A percentile compares a stretch with the other conserved stretches of the same genome.
Evolutionary conservation across 1,140 invertebrate species (phyloP).

Genomic region (Drosophila kepulauana): DNA sequence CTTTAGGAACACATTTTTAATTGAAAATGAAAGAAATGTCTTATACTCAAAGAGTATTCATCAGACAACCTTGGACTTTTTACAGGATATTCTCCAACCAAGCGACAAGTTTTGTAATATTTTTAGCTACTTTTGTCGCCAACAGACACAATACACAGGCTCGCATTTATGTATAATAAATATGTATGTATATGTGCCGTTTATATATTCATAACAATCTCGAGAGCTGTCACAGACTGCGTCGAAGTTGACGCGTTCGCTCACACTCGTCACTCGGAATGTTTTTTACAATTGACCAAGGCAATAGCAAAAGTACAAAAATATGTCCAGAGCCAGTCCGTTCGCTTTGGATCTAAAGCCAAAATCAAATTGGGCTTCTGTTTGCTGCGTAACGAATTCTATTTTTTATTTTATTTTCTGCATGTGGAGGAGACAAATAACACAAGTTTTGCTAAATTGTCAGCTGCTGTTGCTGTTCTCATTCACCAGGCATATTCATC

Average conservation of each 20-base stretch:
- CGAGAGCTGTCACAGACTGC: constrained; percentile 68
- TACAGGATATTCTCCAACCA: too few relatives aligned
- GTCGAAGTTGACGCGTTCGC: constrained; percentile 54
- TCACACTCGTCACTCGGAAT: constrained; percentile 7
- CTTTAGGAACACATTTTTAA: too few relatives aligned
- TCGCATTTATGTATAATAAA: constrained; percentile 25
- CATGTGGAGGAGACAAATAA: constrained; percentile 68
- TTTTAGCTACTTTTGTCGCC: constrained; percentile 7
- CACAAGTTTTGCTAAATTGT: constrained; percentile 75
- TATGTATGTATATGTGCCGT: constrained; percentile 35
- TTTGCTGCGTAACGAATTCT: constrained; percentile 60
- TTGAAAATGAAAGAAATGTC: too few relatives aligned
- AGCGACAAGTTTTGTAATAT: not conserved
- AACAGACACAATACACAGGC: not conserved
- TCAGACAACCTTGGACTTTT: too few relatives aligned
- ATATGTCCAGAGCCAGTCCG: constrained; percentile 7
- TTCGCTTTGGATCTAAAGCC: constrained; percentile 43
- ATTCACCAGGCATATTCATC: constrained; percentile 19
- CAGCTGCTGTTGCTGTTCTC: constrained; percentile 53
- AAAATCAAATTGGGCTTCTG: constrained; percentile 71
- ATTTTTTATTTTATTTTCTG: constrained; percentile 62
- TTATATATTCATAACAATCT: constrained; percentile 79
- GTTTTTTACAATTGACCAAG: constrained; percentile 76
- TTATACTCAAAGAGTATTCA: too few relatives aligned
- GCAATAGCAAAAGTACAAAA: constrained; percentile 50